Conservation (phyloP, 1,140 invertebrate genomes). For the Argopecten irradians region DNA sequence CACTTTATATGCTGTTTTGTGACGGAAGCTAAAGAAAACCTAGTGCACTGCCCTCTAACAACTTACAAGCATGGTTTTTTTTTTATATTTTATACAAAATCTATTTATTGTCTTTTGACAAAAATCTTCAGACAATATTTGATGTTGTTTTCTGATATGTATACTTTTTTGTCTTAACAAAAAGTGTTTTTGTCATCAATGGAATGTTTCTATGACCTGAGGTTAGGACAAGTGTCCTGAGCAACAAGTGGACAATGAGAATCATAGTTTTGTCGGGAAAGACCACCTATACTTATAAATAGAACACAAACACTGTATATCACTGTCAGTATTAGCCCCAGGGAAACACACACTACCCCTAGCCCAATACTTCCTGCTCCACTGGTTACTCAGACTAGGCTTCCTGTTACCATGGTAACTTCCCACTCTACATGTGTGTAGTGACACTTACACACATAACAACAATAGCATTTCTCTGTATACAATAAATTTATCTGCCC, state of each 20-base stretch:
- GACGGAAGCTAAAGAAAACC: no score
- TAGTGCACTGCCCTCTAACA: no score
- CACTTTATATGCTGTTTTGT: no score
- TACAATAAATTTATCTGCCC: neutral
- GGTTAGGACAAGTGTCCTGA: no score
- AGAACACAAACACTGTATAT: neutral
- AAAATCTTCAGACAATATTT: no score
- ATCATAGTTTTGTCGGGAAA: neutral
- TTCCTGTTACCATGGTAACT: slow-evolving; percentile 9
- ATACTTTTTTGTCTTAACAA: no score
- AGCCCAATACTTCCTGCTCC: slow-evolving; percentile 19
- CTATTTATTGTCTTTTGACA: no score
- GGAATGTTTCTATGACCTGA: no score
- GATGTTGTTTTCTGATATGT: no score
- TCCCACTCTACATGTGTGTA: slow-evolving; percentile 15
- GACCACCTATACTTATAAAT: slow-evolving; percentile 8
- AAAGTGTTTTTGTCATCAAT: no score
- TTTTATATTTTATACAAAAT: no score
- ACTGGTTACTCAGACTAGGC: slow-evolving; percentile 20
- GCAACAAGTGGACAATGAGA: neutral
- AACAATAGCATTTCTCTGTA: neutral
- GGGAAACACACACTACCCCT: slow-evolving; percentile 20
- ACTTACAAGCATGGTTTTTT: no score
- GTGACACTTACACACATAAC: neutral
- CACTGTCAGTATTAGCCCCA: neutral